Base-by-base conservation (phyloP, 2,888 invertebrate genomes). In the Blastobasis lacticolella region DNA sequence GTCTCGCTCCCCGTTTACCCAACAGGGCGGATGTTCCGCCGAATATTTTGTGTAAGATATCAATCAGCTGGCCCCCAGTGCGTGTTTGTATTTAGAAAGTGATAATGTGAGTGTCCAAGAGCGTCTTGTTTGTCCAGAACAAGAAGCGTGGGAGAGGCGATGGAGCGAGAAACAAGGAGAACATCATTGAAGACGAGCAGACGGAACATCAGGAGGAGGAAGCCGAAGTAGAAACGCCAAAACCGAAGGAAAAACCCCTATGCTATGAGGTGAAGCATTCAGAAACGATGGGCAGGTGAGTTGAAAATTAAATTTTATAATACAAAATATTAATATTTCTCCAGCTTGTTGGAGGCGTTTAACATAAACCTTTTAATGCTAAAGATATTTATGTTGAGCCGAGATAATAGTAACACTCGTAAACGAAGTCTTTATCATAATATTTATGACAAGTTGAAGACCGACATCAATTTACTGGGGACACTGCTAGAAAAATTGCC, bases 281-380 rank as follows among this genome's bases (percentile, higher is more conserved):
- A 0, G 90, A 91, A 50, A 66, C 90, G 5, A 91, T 91, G 90
- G 91, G 91, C 69, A 88, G 91, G 91, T 91, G 63, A 71, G 71
- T 10, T 23, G 23, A 23, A 23, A 23, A 23, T 23, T 23, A 23
- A 23, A 23, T 23, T 23, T 23, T 23, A 23, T 1, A 23, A 23
- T 23, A 23, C 23, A 23, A 23, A 23, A 23, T 23, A 23, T 23
- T 23, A 23, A 23, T 23, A 23, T 23, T 23, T 23, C 23, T 3
- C 23, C 23, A 23, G 23, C 23, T 23, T 23, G 23, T 23, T 23
- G 23, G 23, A 23, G 23, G 23, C 23, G 23, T 23, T 23, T 23
- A 23, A 23, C 23, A 23, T 1, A 23, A 23, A 23, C 23, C 23
- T 23, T 23, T 23, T 23, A 23, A 5, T n/a, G 5, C 43, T 10